Percentiles rank a stretch among this genome's conserved stretches.
Conservation (phyloP, 2,888 invertebrate genomes). For the Stramonita haemastoma region DNA sequence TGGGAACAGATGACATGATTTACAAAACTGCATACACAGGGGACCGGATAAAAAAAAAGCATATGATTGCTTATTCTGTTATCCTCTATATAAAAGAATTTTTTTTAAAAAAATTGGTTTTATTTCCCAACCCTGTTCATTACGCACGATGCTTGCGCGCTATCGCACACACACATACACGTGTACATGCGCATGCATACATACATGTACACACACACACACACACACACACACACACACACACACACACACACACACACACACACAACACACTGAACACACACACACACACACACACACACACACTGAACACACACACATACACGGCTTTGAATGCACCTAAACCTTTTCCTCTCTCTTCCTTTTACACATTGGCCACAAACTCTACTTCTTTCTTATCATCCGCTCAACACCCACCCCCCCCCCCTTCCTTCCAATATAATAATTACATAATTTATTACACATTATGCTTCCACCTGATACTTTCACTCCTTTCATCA, state of each 20-base stretch:
- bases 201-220: not conserved
- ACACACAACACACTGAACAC: not conserved
- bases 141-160: not conserved
- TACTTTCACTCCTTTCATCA: too few species aligned
- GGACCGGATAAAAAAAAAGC: too few species aligned
- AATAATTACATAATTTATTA: not conserved
- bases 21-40: too few species aligned
- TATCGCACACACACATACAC: not conserved
- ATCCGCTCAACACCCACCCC: not conserved
- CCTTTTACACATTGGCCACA: not conserved
- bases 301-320: too few species aligned
- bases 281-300: too few species aligned
- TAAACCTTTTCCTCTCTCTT: too few species aligned
- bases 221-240: conserved; percentile 2
- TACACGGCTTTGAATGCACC: too few species aligned
- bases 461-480: not conserved
- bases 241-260: not conserved
- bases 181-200: not conserved
- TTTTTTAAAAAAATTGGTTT: too few species aligned
- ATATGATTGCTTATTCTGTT: too few species aligned
- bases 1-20: too few species aligned
- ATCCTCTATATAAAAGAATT: too few species aligned
- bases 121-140: not conserved
- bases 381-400: not conserved
- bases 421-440: not conserved